Evolutionary conservation across 2,888 invertebrate species (phyloP), one percentile per base, ranked within the genome.

Genomic region (Polyploca ridens): DNA sequence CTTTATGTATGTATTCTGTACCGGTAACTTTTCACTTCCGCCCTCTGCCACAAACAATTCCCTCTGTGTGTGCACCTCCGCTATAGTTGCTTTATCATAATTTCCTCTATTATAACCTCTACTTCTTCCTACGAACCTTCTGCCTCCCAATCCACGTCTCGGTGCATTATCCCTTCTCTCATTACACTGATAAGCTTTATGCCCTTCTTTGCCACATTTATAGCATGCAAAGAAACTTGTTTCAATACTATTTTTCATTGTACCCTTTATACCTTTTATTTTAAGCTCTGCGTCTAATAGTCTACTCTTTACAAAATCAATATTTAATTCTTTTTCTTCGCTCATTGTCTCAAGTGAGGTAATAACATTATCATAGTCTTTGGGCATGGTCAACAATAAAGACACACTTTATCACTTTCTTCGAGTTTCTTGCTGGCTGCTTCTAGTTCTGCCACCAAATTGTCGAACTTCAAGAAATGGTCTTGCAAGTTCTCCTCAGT

Each of bases 371-470:
- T 66, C 57, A 16, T 64, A 67, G 7, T 62, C 58, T 4, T 62
- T 41, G 0, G 64, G 64, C 44, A 69, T 8, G 3, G 66, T 66
- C 1, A 66, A 16, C 8, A 68, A 59, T 6, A 68, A 33, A 19
- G 63, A 27, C 58, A 62, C 1, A 71, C 41, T 60, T 69, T 67
- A 14, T 71, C 69, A 6, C n/a, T 54, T 11, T 69, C 69, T 7
- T 27, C 27, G 2, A 71, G 14, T 11, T 5, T 58, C 2, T 38
- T 19, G 16, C 67, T 66, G 4, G 65, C 54, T 5, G 54, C 62
- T 64, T 67, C 69, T 8, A 69, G 14, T 46, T 69, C 58, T 0
- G 58, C 33, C 0, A 68, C 67, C 4, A 72, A 0, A 7, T 59
- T 63, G 6, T 66, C 65, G 60, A 67, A 68, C 35, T 67, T 41